Conservation (phyloP, 2,113 vertebrate species). For the Anhinga rufa region DNA sequence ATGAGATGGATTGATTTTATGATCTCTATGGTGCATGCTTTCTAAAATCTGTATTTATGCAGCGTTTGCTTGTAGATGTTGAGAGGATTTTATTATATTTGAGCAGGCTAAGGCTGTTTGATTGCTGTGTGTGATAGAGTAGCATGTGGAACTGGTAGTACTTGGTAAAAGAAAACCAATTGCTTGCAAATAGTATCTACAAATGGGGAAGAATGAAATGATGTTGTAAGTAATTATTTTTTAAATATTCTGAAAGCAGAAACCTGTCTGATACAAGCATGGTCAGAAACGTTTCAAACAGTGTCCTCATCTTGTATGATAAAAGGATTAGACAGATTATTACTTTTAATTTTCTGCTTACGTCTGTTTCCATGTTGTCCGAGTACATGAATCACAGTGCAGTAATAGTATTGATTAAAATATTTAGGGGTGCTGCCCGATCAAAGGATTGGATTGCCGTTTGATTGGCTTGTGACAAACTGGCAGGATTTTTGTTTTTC, state of each 20-base stretch:
- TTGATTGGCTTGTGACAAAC: background rate
- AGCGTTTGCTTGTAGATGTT: background rate
- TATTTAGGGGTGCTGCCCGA: background rate
- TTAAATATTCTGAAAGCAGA: background rate
- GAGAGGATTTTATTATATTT: background rate
- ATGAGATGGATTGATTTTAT: background rate
- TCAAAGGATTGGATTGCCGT: background rate
- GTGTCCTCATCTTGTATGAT: background rate
- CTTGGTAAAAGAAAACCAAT: background rate
- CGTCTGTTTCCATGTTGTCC: background rate
- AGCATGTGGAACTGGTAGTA: background rate
- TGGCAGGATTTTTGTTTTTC: background rate
- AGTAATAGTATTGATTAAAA: background rate
- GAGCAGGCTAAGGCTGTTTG: background rate
- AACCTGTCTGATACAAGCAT: background rate
- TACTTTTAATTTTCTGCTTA: background rate
- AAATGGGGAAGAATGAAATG: background rate
- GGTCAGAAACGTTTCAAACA: background rate
- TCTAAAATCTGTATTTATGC: background rate
- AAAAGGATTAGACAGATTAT: background rate
- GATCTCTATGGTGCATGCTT: background rate
- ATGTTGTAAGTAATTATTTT: background rate
- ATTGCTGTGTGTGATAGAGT: background rate
- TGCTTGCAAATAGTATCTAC: background rate
- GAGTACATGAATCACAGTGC: background rate